Conservation (phyloP, 2,113 vertebrate species). For the Rhinoptilus africanus region DNA sequence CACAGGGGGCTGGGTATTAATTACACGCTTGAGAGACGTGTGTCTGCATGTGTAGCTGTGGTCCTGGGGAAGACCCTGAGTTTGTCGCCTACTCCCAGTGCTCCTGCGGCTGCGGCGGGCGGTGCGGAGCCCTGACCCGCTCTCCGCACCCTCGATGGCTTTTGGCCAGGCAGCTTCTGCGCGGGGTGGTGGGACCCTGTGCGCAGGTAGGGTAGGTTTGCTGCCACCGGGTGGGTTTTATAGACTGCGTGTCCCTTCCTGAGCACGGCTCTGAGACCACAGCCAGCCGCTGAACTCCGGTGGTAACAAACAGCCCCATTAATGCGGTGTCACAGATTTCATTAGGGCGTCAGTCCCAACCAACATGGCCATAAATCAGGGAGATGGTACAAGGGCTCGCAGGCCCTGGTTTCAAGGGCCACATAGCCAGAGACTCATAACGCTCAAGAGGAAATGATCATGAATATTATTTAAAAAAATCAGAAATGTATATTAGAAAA, state of each 20-base stretch:
- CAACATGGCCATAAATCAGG: slow-evolving; percentile 81
- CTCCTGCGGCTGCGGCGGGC: not conserved
- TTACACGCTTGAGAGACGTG: slow-evolving; percentile 50
- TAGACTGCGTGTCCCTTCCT: not conserved
- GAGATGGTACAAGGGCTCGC: slow-evolving; percentile 77
- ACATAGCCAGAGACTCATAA: slow-evolving; percentile 73
- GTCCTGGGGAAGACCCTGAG: not conserved
- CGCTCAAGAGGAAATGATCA: slow-evolving; percentile 62
- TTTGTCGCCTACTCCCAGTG: accelerated
- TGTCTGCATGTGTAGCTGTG: not conserved
- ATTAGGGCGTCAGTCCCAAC: slow-evolving; percentile 75
- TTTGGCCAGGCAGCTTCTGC: not conserved
- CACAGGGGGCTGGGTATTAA: slow-evolving; percentile 37
- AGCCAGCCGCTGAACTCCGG: slow-evolving; percentile 66
- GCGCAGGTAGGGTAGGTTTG: not conserved
- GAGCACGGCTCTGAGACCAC: slow-evolving; percentile 18
- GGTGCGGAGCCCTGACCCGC: not conserved
- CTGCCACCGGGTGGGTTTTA: slow-evolving; percentile 28
- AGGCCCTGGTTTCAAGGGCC: slow-evolving; percentile 70
- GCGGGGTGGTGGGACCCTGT: accelerated
- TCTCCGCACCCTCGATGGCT: not conserved
- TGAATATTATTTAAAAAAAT: slow-evolving; percentile 74
- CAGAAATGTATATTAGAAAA: slow-evolving; percentile 73
- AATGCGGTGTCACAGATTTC: slow-evolving; percentile 80
- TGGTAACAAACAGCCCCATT: slow-evolving; percentile 82